phyloP scores from a whole-genome alignment of 2,888 invertebrate genomes.

The Metopia argyrocephala region DNA sequence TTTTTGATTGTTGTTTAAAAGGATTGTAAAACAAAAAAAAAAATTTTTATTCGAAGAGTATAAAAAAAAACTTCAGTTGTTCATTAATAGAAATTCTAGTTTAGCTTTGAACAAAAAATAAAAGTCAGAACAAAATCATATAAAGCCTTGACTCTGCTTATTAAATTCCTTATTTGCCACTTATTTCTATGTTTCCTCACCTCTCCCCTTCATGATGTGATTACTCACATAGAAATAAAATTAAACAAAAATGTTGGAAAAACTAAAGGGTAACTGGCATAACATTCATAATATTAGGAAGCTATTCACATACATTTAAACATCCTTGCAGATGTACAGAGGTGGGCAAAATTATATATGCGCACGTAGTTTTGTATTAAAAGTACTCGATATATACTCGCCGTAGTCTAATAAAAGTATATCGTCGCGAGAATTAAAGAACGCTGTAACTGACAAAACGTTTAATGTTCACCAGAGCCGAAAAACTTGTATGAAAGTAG shows the following conservation, averaged over 20 bases:
- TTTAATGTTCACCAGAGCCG: too few species aligned
- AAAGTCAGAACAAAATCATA: background rate
- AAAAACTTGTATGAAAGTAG: too few species aligned
- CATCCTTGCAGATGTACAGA: too few species aligned
- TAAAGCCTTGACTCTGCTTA: conserved; percentile 15
- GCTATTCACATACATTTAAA: too few species aligned
- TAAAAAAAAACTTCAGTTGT: conserved; percentile 43
- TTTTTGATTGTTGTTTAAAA: conserved; percentile 46
- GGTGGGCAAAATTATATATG: too few species aligned
- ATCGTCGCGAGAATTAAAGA: too few species aligned
- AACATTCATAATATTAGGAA: too few species aligned
- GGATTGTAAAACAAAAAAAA: conserved; percentile 59
- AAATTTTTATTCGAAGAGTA: conserved; percentile 37
- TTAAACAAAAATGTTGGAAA: conserved; percentile 45
- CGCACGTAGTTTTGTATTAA: too few species aligned
- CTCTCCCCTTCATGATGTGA: background rate
- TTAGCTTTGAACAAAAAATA: conserved; percentile 3
- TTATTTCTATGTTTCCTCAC: background rate
- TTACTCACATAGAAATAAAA: conserved; percentile 24
- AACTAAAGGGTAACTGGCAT: conserved; percentile 47
- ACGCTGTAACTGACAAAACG: too few species aligned
- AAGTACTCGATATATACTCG: too few species aligned
- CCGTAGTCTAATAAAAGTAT: too few species aligned
- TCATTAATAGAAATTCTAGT: conserved; percentile 62
- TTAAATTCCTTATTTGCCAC: conserved; percentile 50